Evolutionary conservation across 2,797 vertebrate genomes (phyloP), one percentile per base, ranked within the genome.

Genomic region (Lycodopsis pacificus): DNA sequence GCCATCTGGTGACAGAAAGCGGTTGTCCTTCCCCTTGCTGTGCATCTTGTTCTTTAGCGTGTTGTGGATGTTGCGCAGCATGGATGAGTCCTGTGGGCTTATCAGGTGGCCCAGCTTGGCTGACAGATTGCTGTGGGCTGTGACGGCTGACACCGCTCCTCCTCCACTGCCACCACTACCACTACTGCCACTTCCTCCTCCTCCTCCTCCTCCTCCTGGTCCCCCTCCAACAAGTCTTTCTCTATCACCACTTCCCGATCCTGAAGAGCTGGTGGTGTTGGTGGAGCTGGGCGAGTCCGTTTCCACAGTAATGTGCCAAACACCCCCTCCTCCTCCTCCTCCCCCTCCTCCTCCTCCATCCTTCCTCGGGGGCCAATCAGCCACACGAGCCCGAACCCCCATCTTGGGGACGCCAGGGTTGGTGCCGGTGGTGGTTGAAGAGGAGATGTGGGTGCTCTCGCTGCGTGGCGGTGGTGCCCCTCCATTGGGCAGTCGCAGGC

Each of bases 381-480:
- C 98, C 81, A 99, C 98, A 56, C 98, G 95, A 80, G 98, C 98
- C 81, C 98, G 95, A 30, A 99, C 98, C 3, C 98, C 98, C 98
- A 99, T 99, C 86, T 99, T 99, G 40, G 98, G 98, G 76, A 99
- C 98, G n/a, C 97, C 97, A 0, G 98, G 98, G 30, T 96, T 99
- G 44, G 96, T 96, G 80, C 90, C 93, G 0, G 90, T 87, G 75
- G 79, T 88, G 76, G 91, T 84, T 19, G 93, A 93, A 3, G 94
- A 94, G 67, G 94, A 89, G 72, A 94, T 91, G 82, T 94, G 94
- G 67, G 94, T 82, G 1, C 94, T 98, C 92, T 99, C 98, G 59
- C 96, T 99, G 65, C 98, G 97, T 66, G 97, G 97, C 12, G 98
- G 97, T 0, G 97, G 97, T 0, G 97, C 97, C 44, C 97, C 98